Conservation (phyloP, 2,113 vertebrate genomes). For the Oostethus manadensis region DNA sequence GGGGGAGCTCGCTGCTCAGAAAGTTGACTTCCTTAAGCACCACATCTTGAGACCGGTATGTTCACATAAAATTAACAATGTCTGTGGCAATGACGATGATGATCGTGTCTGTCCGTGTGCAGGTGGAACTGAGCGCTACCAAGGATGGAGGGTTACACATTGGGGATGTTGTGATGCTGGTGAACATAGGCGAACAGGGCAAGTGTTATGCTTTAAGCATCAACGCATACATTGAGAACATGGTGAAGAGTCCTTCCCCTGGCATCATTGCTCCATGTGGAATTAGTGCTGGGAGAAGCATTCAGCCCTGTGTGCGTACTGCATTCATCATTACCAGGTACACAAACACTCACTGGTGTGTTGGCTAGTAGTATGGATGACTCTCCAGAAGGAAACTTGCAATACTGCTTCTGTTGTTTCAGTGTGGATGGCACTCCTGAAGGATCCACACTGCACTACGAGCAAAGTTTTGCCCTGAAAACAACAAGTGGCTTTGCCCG, state of each 20-base stretch:
- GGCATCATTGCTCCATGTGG: conserved; percentile 61
- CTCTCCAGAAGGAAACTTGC: neutral
- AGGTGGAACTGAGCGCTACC: conserved; percentile 76
- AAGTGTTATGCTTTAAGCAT: conserved; percentile 65
- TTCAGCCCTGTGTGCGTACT: conserved; percentile 67
- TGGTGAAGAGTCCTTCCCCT: neutral
- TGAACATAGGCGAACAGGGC: conserved; percentile 59
- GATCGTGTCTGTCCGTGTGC: conserved; percentile 1
- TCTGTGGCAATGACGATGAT: neutral
- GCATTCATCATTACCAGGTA: conserved; percentile 80
- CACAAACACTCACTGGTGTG: neutral
- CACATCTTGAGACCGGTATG: conserved; percentile 77
- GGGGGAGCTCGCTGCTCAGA: conserved; percentile 82
- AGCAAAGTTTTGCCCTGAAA: conserved; percentile 53
- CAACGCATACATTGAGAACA: conserved; percentile 61
- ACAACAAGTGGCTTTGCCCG: conserved; percentile 52
- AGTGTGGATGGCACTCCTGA: conserved; percentile 60
- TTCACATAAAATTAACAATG: neutral
- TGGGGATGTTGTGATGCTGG: conserved; percentile 81
- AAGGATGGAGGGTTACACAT: conserved; percentile 77
- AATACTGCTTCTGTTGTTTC: conserved; percentile 17
- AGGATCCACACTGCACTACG: conserved; percentile 50
- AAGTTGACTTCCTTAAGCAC: conserved; percentile 66
- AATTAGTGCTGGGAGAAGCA: conserved; percentile 57
- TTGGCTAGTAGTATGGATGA: no score